Conservation (phyloP, 2,797 vertebrate genomes). For the Catostomus latipinnis region DNA sequence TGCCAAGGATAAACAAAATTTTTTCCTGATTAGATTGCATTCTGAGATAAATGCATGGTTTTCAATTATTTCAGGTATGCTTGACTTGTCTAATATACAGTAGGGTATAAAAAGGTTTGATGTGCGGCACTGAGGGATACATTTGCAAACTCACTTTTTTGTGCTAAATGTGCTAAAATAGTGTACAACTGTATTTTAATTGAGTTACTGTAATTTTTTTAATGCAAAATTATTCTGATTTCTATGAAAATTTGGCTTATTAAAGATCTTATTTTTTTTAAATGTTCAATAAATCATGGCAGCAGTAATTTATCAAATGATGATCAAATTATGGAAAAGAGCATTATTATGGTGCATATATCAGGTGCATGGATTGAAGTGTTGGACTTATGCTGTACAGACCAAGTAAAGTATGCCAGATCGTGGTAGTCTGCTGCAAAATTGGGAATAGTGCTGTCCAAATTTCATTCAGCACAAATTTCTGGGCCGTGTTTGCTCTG, state of each 20-base stretch:
- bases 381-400: not conserved
- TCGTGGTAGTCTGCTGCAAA: not conserved
- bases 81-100: not conserved
- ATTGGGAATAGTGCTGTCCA: not conserved
- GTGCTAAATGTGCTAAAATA: not conserved
- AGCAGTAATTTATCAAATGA: not conserved
- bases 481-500: not conserved
- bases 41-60: conserved; percentile 40
- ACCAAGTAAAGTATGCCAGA: not conserved
- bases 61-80: not conserved
- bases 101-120: not conserved
- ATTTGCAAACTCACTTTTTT: not conserved
- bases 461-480: not conserved
- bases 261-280: not conserved
- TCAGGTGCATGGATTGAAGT: too few relatives aligned
- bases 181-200: not conserved
- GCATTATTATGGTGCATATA: not conserved
- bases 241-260: not conserved
- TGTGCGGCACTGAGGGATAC: too few relatives aligned
- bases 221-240: not conserved
- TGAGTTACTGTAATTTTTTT: not conserved
- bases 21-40: conserved; percentile 25
- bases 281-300: not conserved
- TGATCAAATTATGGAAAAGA: not conserved
- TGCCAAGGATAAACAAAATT: conserved; percentile 33